Evolutionary conservation across 2,113 vertebrate species (phyloP), one percentile per base, ranked within the genome.

Genomic region (Mungos mungo): DNA sequence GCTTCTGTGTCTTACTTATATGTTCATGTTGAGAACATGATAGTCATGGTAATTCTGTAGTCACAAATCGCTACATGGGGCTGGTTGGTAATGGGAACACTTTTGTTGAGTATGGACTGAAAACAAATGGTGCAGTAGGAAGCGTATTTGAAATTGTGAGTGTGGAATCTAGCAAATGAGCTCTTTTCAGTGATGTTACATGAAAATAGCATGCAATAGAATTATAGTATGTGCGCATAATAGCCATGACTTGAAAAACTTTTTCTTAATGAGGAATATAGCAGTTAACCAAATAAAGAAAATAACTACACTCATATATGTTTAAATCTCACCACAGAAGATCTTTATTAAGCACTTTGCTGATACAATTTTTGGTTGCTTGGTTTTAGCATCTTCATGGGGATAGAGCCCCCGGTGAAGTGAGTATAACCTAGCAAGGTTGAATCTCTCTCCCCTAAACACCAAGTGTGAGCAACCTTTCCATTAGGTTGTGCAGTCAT

Each of bases 241-340:
- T 68, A 93, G 95, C 96, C 33, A 74, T 80, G 71, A 52, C 57
- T 68, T 12, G 90, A 92, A 97, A 27, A 89, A 14, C 2, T 57
- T 47, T 93, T 90, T 94, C 80, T 93, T 92, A 23, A 74, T 85
- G 63, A 96, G 72, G 33, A 93, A 68, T 94, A 97, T 60, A 89
- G 72, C 15, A 79, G 21, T 69, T 13, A 93, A 81, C 57, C 9
- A 35, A 90, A 91, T 23, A 94, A 90, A 93, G 79, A 77, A 95
- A 97, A 41, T 87, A 82, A 10, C 6, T 80, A 60, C 7, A n/a
- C 54, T 33, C 16, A 92, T 13, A 31, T 77, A 47, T 35, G 35
- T 96, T 94, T 95, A 96, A 90, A 97, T 97, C 96, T 90, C 29
- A 83, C 90, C 21, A 33, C 11, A 79, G 33, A 35, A 88, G 52